Conservation (phyloP, 2,797 vertebrate species). For the Pterois miles region DNA sequence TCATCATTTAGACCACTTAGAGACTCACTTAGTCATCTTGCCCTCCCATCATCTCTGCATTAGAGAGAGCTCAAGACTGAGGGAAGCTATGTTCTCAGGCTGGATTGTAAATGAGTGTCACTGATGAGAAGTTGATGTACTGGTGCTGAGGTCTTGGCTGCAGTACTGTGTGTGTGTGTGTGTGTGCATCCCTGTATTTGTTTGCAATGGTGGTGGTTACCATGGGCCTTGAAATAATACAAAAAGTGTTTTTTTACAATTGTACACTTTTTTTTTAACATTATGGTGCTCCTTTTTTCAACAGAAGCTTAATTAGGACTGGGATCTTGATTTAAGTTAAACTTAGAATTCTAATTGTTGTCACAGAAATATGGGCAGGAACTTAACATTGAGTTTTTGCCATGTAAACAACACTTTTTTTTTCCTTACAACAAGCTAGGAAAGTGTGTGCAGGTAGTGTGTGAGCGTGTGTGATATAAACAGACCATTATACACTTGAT, state of each 20-base stretch:
- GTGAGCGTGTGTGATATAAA: not conserved
- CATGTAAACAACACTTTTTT: not conserved
- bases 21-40: slow-evolving; percentile 68
- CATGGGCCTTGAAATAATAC: not conserved
- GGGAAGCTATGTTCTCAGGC: slow-evolving; percentile 34
- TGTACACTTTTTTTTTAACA: not conserved
- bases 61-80: slow-evolving; percentile 45
- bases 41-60: slow-evolving; percentile 65
- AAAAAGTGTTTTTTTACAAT: not conserved
- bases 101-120: slow-evolving; percentile 40
- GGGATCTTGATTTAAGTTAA: not conserved
- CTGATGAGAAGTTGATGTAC: slow-evolving; percentile 48
- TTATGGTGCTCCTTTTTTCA: not conserved
- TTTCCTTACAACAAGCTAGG: not conserved
- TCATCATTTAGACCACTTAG: slow-evolving; percentile 82
- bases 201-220: not conserved
- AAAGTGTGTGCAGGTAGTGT: not conserved
- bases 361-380: not conserved
- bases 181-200: not conserved
- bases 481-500: not conserved
- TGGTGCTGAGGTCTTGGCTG: slow-evolving; percentile 5
- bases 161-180: not conserved
- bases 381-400: not conserved
- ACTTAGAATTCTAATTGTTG: not conserved
- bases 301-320: not conserved